Conservation (phyloP, 2,888 invertebrate genomes). For the Aphidoletes aphidimyza region DNA sequence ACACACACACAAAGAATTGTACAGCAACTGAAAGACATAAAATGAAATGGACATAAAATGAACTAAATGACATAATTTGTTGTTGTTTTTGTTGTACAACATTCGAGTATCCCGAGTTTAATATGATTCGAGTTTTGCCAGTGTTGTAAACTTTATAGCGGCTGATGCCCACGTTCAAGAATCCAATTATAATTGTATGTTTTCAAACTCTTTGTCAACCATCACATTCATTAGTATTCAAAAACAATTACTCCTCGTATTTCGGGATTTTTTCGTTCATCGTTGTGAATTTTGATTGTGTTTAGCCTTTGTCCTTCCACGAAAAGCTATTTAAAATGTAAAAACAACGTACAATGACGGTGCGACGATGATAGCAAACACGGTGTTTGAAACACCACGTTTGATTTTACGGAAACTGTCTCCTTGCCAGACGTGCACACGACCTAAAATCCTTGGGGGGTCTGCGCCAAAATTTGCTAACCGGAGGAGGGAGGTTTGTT, state of each 20-base stretch:
- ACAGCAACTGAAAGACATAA: not conserved
- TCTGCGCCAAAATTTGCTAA: too few species aligned
- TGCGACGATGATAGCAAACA: too few species aligned
- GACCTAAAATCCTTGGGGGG: too few species aligned
- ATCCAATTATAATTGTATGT: constrained; percentile 38
- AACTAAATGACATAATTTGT: not conserved
- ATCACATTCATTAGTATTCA: constrained; percentile 46
- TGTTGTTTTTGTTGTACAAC: too few species aligned
- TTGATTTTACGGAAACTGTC: too few species aligned
- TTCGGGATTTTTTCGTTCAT: not conserved
- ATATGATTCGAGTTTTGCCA: not conserved
- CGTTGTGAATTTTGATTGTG: not conserved
- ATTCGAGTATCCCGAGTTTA: too few species aligned
- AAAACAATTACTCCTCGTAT: not conserved
- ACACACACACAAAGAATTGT: not conserved
- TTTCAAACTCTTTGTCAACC: constrained; percentile 11
- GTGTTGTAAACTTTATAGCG: not conserved
- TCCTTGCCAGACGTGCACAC: too few species aligned
- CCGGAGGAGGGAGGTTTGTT: too few species aligned
- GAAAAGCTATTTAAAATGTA: too few species aligned
- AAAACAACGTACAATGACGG: too few species aligned
- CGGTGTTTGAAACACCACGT: too few species aligned
- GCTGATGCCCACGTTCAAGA: not conserved
- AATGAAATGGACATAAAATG: not conserved
- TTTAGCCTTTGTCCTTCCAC: too few species aligned